phyloP scores from a whole-genome alignment of 1,140 invertebrate species.

The Ceratitis capitata region DNA sequence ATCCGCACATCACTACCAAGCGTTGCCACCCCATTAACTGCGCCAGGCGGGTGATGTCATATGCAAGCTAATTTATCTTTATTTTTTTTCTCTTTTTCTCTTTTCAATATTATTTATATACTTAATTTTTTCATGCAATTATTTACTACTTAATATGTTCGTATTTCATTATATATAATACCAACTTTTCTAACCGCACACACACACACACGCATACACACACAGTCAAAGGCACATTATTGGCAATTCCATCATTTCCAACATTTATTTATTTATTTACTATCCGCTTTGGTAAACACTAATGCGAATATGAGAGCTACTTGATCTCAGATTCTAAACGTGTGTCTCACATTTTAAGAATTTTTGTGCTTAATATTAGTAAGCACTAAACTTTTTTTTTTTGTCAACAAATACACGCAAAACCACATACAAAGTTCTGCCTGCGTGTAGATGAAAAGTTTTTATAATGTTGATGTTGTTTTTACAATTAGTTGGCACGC shows the following conservation, averaged over 20 bases:
- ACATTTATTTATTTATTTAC: neutral
- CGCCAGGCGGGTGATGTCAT: constrained; percentile 1
- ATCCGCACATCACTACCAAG: neutral
- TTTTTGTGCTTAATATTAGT: neutral
- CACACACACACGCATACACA: neutral
- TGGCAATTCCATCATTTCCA: neutral
- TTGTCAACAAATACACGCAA: neutral
- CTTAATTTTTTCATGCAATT: neutral
- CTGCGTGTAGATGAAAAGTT: no score
- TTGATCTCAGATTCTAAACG: no score
- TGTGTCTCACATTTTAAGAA: neutral
- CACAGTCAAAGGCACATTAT: neutral
- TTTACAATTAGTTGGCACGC: neutral
- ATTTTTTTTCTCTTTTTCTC: neutral
- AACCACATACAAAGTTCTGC: neutral
- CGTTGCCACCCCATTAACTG: neutral
- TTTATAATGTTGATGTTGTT: neutral
- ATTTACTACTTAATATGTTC: neutral
- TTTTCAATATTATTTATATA: neutral
- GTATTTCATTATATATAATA: neutral
- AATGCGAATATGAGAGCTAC: no score
- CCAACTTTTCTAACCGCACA: neutral
- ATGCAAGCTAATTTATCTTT: neutral
- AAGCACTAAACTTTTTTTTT: neutral
- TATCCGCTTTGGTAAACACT: neutral